These are phyloP conservation scores for Hydrolagus affinis DNA, from an alignment of 2,113 vertebrate genomes.

Conservation along the genomic window DNA sequence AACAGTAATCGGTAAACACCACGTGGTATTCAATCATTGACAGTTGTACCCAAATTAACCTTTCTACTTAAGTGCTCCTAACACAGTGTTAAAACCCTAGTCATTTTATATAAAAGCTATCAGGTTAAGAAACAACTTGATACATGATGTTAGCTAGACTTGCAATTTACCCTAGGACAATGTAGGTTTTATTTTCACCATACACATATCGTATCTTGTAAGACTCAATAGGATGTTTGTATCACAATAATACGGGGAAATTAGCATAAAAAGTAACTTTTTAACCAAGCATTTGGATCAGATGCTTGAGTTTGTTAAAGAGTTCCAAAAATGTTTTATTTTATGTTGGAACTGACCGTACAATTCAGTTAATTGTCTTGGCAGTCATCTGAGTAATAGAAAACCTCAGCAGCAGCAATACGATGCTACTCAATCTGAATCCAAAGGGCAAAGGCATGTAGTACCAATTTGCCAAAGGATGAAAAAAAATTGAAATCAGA, in stretches of 20 bases:
- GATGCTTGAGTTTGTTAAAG: neutral
- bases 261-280: slow-evolving; percentile 29
- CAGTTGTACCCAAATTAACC: neutral
- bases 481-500: neutral
- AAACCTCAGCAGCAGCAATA: neutral
- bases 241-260: slow-evolving; percentile 10
- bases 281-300: slow-evolving; percentile 29
- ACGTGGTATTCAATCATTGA: neutral
- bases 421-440: neutral
- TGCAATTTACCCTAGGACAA: slow-evolving; percentile 13
- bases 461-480: too few relatives aligned
- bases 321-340: too few relatives aligned
- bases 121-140: neutral
- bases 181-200: slow-evolving; percentile 4
- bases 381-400: too few relatives aligned
- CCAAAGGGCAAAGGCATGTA: neutral
- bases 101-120: neutral
- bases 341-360: slow-evolving; percentile 26
- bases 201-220: neutral
- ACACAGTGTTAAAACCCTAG: neutral
- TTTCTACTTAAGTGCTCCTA: neutral
- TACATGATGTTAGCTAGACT: slow-evolving; percentile 20
- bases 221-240: neutral
- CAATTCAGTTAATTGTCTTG: slow-evolving; percentile 8
- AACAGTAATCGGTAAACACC: neutral